Percentiles rank a stretch among this genome's conserved stretches.
Conservation (phyloP, 2,797 vertebrate species). For the Trichosurus vulpecula region DNA sequence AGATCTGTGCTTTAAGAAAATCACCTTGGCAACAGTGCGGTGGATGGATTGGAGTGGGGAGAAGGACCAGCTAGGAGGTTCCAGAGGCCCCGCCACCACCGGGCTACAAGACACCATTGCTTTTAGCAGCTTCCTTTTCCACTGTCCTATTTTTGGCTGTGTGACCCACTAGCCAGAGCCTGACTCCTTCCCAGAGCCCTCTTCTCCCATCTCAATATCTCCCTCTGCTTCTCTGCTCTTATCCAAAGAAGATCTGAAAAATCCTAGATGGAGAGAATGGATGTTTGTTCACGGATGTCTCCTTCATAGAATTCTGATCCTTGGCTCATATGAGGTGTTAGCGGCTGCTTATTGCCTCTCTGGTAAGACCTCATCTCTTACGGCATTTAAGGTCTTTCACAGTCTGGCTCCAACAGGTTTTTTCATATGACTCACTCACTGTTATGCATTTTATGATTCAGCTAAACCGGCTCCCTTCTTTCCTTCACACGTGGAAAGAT, state of each 20-base stretch:
- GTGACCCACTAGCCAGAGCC: neutral
- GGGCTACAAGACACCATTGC: neutral
- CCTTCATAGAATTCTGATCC: neutral
- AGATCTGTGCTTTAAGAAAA: neutral
- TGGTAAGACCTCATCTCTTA: neutral
- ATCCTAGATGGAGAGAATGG: neutral
- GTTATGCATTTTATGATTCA: neutral
- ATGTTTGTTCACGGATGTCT: conserved; percentile 36
- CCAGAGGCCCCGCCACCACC: neutral
- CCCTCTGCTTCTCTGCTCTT: neutral
- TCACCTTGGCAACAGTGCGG: neutral
- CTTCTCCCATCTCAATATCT: neutral
- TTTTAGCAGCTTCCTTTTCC: neutral
- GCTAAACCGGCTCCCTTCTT: neutral
- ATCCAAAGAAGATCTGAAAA: neutral
- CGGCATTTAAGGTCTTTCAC: neutral
- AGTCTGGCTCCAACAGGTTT: neutral
- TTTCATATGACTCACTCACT: neutral
- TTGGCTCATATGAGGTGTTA: neutral
- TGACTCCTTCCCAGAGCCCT: neutral
- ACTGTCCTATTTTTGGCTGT: neutral
- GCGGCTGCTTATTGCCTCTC: neutral
- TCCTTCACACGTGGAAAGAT: neutral
- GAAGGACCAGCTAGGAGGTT: neutral
- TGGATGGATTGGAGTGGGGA: neutral